These are phyloP conservation scores for Peromyscus eremicus DNA, from an alignment of 2,797 vertebrate species.

Conservation along the genomic window DNA sequence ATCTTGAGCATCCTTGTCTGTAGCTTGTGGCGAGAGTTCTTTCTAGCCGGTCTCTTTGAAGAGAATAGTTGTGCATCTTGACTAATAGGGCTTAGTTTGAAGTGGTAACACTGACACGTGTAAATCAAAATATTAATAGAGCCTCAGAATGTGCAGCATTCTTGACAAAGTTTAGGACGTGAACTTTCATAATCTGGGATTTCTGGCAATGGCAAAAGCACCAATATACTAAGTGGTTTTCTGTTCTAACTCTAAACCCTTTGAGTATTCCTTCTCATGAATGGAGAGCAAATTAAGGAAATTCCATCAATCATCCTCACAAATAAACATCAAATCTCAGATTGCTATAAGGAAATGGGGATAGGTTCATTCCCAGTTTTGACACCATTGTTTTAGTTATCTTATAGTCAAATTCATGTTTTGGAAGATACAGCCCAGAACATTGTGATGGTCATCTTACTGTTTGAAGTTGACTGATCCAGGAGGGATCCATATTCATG, in stretches of 20 bases:
- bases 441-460: neutral
- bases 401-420: neutral
- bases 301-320: neutral
- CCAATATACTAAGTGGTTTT: accelerated
- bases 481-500: neutral
- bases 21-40: neutral
- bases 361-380: neutral
- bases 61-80: neutral
- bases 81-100: neutral
- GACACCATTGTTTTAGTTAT: neutral
- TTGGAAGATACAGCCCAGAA: neutral
- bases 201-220: neutral
- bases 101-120: neutral
- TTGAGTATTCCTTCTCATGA: neutral
- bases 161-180: neutral
- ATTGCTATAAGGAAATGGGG: neutral
- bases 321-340: neutral
- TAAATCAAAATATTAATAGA: neutral
- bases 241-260: neutral
- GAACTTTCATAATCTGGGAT: neutral
- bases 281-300: neutral
- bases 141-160: neutral
- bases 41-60: neutral
- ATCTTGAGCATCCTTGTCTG: neutral
- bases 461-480: neutral